Evolutionary conservation across 2,888 invertebrate genomes (phyloP).

Genomic region (Allacma fusca): DNA sequence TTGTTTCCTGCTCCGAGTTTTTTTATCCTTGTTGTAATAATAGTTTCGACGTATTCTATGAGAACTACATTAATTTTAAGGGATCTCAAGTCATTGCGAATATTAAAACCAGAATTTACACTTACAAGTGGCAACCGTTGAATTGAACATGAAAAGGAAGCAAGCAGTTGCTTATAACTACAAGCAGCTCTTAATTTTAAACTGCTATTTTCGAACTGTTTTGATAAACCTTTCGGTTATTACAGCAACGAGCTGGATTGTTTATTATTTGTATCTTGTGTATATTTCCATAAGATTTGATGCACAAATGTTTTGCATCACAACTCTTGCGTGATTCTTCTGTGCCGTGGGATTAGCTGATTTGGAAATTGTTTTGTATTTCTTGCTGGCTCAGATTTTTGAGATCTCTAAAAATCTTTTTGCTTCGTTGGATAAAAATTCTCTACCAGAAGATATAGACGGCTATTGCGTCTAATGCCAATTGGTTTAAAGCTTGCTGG

Average conservation of each 20-base stretch:
- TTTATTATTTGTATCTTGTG: background rate
- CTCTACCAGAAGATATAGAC: background rate
- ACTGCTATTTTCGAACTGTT: background rate
- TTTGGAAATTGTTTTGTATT: background rate
- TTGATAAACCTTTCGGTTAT: background rate
- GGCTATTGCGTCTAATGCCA: background rate
- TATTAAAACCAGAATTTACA: too few species aligned
- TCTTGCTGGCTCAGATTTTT: background rate
- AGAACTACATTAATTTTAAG: too few species aligned
- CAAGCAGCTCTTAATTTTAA: background rate
- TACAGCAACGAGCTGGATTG: background rate
- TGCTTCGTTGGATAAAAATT: background rate
- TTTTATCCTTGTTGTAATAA: too few species aligned
- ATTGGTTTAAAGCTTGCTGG: background rate
- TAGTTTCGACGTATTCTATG: too few species aligned
- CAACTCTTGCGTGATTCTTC: background rate
- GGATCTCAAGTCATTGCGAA: too few species aligned
- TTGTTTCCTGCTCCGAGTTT: too few species aligned
- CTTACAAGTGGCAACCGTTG: too few species aligned
- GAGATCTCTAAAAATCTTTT: background rate
- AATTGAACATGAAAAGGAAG: too few species aligned
- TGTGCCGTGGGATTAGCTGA: background rate
- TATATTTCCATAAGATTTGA: background rate
- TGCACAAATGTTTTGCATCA: too few species aligned
- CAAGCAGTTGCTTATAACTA: background rate